Percentiles rank a stretch among this genome's conserved stretches.
phyloP scores from a whole-genome alignment of 2,113 vertebrate genomes.

The Sylvietta virens region DNA sequence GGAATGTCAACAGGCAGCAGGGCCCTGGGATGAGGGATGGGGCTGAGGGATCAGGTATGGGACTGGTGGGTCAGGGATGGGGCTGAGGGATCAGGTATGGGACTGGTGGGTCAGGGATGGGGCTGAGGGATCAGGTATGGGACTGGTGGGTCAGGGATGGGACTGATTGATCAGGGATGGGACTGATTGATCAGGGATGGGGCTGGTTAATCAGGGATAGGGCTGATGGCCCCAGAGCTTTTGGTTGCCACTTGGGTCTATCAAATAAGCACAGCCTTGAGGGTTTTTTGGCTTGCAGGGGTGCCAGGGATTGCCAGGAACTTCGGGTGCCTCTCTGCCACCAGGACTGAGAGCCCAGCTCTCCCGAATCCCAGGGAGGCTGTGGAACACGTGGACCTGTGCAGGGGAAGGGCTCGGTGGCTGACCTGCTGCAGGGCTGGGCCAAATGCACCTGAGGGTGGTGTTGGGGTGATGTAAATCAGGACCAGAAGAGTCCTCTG shows the following conservation, averaged over 20 bases:
- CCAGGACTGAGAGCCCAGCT: neutral
- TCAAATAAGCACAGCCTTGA: rapidly evolving
- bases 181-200: rapidly evolving
- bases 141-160: rapidly evolving
- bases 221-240: neutral
- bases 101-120: rapidly evolving
- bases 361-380: neutral
- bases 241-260: neutral
- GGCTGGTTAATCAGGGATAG: neutral
- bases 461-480: neutral
- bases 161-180: rapidly evolving
- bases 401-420: neutral
- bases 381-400: neutral
- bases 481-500: neutral
- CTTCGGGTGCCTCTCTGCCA: neutral
- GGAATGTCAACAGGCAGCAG: neutral
- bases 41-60: neutral
- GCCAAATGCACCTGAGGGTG: neutral
- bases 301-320: neutral
- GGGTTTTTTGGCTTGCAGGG: neutral
- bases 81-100: neutral
- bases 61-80: rapidly evolving
- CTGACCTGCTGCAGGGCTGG: neutral
- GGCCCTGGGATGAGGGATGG: neutral
- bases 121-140: rapidly evolving